These are phyloP conservation scores for Leucania comma DNA, from an alignment of 2,888 invertebrate species.

Conservation along the genomic window DNA sequence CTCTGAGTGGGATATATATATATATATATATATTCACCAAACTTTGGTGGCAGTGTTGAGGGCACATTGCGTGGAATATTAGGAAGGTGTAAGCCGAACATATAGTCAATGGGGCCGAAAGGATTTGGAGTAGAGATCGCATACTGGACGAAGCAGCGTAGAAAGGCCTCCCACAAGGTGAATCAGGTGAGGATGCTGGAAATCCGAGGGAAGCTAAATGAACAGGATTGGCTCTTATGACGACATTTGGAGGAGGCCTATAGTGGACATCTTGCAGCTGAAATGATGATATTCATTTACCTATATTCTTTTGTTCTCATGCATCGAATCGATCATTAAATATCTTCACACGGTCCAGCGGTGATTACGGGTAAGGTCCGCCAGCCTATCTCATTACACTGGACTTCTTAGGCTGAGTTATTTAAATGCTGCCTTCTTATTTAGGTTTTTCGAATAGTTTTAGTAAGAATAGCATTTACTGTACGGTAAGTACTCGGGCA, in stretches of 20 bases:
- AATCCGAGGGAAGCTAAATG: no score
- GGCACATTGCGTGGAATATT: no score
- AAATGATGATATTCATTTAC: not conserved
- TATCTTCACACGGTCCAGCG: slow-evolving; percentile 55
- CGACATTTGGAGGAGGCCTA: no score
- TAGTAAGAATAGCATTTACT: slow-evolving; percentile 69
- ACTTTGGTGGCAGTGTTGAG: no score
- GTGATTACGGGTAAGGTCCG: slow-evolving; percentile 47
- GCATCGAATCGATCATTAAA: slow-evolving; percentile 29
- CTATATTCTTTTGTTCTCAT: slow-evolving; percentile 24
- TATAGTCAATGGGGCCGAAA: no score
- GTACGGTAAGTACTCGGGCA: slow-evolving; percentile 70
- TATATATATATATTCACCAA: not conserved
- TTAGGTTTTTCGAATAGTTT: slow-evolving; percentile 68
- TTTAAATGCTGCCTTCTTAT: slow-evolving; percentile 66
- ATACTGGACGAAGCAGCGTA: no score
- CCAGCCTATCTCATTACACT: slow-evolving; percentile 61
- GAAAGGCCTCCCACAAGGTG: no score
- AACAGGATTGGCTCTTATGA: no score
- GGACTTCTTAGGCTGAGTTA: slow-evolving; percentile 53
- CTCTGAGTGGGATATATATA: not conserved
- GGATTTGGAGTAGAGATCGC: no score
- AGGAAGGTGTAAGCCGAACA: no score
- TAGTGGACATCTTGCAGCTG: no score
- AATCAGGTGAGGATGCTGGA: no score